phyloP scores from a whole-genome alignment of 2,888 invertebrate species.

The Scaptomyza polygonia region DNA sequence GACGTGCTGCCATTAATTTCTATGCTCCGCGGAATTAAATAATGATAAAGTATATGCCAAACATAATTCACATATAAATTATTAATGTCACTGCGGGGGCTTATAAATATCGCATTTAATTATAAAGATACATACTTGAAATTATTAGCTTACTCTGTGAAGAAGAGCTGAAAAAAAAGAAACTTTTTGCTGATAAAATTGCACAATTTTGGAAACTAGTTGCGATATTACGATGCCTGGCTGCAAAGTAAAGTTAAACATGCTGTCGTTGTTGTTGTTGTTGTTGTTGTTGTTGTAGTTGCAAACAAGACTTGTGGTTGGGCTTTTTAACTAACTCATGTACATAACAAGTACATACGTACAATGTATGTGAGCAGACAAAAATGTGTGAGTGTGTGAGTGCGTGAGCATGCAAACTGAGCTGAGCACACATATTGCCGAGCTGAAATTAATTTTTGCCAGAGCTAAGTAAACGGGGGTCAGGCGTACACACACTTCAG shows the following conservation, averaged over 20 bases:
- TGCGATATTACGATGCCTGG: constrained; percentile 29
- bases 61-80: background rate
- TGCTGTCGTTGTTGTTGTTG: constrained; percentile 11
- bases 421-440: constrained; percentile 26
- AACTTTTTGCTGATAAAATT: constrained; percentile 15
- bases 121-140: background rate
- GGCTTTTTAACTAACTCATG: constrained; percentile 26
- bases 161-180: constrained; percentile 4
- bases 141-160: constrained; percentile 3
- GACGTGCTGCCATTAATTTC: background rate
- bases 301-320: constrained; percentile 32
- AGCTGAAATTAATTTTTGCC: constrained; percentile 56
- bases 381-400: background rate
- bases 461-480: constrained; percentile 36
- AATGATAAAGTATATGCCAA: background rate
- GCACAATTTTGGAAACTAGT: constrained; percentile 43
- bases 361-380: background rate
- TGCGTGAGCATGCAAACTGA: constrained; percentile 28
- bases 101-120: constrained; percentile 3
- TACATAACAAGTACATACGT: constrained; percentile 13
- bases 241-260: constrained; percentile 8
- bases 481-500: background rate
- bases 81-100: background rate
- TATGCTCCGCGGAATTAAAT: background rate
- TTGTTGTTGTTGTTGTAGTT: constrained; percentile 19